Evolutionary conservation across 2,113 vertebrate genomes (phyloP).

Genomic region (Petrocephalus zakoni): DNA sequence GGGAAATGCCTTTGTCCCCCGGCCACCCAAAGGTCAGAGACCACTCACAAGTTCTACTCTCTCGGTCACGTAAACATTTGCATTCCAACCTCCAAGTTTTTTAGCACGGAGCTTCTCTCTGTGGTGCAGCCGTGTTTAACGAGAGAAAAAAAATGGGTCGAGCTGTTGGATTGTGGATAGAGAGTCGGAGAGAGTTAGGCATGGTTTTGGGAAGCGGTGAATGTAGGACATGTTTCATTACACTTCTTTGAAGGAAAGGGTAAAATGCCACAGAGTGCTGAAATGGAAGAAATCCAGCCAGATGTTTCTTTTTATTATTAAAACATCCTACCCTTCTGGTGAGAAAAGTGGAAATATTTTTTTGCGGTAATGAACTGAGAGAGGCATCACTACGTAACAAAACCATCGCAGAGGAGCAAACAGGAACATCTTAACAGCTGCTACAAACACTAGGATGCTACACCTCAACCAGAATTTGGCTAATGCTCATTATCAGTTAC

Average conservation of each 20-base stretch:
- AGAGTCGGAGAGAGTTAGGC: background rate
- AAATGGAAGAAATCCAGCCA: background rate
- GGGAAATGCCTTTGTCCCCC: background rate
- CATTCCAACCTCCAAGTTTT: background rate
- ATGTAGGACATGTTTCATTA: slow-evolving; percentile 3
- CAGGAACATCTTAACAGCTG: background rate
- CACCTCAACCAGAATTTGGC: background rate
- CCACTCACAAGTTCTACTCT: background rate
- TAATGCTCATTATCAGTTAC: background rate
- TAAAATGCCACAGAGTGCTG: background rate
- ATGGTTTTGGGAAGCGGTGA: background rate
- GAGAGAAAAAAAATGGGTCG: background rate
- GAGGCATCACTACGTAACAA: background rate
- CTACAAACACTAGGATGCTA: background rate
- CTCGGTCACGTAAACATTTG: background rate
- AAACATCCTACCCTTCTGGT: background rate
- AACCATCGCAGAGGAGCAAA: background rate
- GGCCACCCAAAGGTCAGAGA: background rate
- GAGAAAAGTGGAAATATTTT: slow-evolving; percentile 18
- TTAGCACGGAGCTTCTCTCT: background rate
- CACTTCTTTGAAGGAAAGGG: background rate
- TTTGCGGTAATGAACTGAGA: slow-evolving; percentile 20
- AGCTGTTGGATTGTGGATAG: background rate
- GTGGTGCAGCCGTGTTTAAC: background rate
- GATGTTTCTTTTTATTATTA: background rate